Evolutionary conservation across 2,113 vertebrate genomes (phyloP).

Genomic region (Ceuthmochares aereus): DNA sequence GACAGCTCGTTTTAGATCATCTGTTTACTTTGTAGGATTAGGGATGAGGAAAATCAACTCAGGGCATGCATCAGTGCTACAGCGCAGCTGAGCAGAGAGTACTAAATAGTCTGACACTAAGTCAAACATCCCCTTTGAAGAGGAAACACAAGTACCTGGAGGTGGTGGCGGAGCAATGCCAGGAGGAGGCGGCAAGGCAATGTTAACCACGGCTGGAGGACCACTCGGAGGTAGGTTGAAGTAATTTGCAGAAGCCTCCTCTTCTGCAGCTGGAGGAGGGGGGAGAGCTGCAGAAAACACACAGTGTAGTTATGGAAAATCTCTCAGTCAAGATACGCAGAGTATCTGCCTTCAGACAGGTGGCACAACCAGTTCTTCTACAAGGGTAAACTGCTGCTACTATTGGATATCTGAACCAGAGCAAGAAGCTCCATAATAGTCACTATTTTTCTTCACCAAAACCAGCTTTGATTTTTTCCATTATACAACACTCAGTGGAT

Average conservation of each 20-base stretch:
- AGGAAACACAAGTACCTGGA: constrained; percentile 81
- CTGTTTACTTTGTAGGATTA: not conserved
- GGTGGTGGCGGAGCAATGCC: constrained; percentile 89
- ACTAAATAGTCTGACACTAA: not conserved
- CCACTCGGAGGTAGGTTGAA: constrained; percentile 91
- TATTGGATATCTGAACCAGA: accelerated
- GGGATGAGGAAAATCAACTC: constrained; percentile 10
- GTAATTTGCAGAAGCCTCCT: constrained; percentile 94
- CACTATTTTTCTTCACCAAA: not conserved
- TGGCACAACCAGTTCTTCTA: not conserved
- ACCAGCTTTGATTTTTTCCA: not conserved
- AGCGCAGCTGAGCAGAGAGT: not conserved
- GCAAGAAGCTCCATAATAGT: not conserved
- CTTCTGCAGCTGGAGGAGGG: constrained; percentile 88
- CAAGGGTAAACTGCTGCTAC: not conserved
- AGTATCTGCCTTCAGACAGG: not conserved
- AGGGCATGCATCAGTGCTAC: not conserved
- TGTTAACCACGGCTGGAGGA: constrained; percentile 90
- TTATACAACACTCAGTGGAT: not conserved
- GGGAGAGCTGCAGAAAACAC: constrained; percentile 79
- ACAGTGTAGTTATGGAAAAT: not conserved
- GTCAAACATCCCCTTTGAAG: not conserved
- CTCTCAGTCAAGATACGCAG: not conserved
- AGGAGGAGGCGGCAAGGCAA: constrained; percentile 89
- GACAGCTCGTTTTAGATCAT: constrained; percentile 21